phyloP scores from a whole-genome alignment of 2,888 invertebrate species.

The Muschampia plurimacula region DNA sequence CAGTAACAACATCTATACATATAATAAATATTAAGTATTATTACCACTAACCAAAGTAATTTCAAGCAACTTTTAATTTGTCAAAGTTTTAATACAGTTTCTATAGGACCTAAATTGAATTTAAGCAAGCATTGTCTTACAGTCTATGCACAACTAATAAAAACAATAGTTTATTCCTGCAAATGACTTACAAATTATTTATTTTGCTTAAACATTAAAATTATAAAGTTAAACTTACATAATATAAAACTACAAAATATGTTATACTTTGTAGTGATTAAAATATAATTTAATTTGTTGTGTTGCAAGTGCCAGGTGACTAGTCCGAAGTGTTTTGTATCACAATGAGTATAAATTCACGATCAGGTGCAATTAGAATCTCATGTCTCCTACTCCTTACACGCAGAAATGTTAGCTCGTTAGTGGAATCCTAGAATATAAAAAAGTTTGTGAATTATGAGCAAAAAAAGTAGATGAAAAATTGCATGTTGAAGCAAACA shows the following conservation, averaged over 20 bases:
- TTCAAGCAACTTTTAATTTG: too few relatives aligned
- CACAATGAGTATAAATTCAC: slow-evolving; percentile 97
- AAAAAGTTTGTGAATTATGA: not conserved
- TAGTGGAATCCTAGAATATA: slow-evolving; percentile 92
- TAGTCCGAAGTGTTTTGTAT: slow-evolving; percentile 92
- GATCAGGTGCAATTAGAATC: slow-evolving; percentile 98
- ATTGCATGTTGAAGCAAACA: too few relatives aligned
- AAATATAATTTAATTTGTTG: not conserved
- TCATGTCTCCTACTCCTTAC: slow-evolving; percentile 98
- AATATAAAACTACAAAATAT: not conserved
- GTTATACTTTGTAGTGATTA: not conserved
- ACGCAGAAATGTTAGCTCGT: slow-evolving; percentile 97
- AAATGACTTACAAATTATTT: not conserved
- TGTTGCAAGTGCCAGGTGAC: slow-evolving; percentile 22
- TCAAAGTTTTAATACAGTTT: too few relatives aligned
- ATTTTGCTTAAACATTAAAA: slow-evolving; percentile 6
- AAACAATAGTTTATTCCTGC: not conserved
- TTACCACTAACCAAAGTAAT: too few relatives aligned
- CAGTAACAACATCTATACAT: too few relatives aligned
- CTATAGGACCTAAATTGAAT: too few relatives aligned
- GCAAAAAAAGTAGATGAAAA: too few relatives aligned
- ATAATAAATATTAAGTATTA: too few relatives aligned
- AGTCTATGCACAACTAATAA: too few relatives aligned
- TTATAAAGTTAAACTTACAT: slow-evolving; percentile 6
- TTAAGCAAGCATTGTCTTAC: too few relatives aligned